Evolutionary conservation across 2,888 invertebrate species (phyloP).

Genomic region (Theodoxus fluviatilis): DNA sequence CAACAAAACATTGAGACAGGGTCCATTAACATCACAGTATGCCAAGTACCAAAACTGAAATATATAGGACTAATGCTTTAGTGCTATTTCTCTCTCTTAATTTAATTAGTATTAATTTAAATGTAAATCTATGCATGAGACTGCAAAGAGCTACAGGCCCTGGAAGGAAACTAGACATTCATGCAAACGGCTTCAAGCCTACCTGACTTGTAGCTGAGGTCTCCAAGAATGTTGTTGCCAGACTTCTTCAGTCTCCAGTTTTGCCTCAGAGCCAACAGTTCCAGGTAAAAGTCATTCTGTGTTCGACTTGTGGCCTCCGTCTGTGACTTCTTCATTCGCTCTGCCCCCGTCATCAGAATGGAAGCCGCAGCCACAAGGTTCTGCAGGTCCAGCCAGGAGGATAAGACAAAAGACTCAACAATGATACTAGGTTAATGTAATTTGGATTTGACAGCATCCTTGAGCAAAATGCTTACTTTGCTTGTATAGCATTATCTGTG

Average conservation of each 20-base stretch:
- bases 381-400: slow-evolving; percentile 54
- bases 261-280: slow-evolving; percentile 84
- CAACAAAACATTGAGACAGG: too few relatives aligned
- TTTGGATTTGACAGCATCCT: too few relatives aligned
- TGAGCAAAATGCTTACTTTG: too few relatives aligned
- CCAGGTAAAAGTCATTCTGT: slow-evolving; percentile 88
- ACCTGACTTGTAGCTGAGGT: slow-evolving; percentile 90
- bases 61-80: too few relatives aligned
- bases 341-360: slow-evolving; percentile 85
- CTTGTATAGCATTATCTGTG: too few relatives aligned
- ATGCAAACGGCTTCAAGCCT: slow-evolving; percentile 30
- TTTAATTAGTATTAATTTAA: too few relatives aligned
- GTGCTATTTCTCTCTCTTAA: neutral
- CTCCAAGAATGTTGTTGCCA: slow-evolving; percentile 92
- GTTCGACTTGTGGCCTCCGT: slow-evolving; percentile 74
- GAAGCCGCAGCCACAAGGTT: slow-evolving; percentile 85
- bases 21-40: too few relatives aligned
- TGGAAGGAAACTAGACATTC: too few relatives aligned
- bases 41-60: too few relatives aligned
- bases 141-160: too few relatives aligned
- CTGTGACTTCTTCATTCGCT: slow-evolving; percentile 81
- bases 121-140: too few relatives aligned
- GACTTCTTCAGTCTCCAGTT: slow-evolving; percentile 97
- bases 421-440: neutral
- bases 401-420: slow-evolving; percentile 9